Evolutionary conservation across 2,113 vertebrate genomes (phyloP), one percentile per base, ranked within the genome.

Genomic region (Elgaria multicarinata): DNA sequence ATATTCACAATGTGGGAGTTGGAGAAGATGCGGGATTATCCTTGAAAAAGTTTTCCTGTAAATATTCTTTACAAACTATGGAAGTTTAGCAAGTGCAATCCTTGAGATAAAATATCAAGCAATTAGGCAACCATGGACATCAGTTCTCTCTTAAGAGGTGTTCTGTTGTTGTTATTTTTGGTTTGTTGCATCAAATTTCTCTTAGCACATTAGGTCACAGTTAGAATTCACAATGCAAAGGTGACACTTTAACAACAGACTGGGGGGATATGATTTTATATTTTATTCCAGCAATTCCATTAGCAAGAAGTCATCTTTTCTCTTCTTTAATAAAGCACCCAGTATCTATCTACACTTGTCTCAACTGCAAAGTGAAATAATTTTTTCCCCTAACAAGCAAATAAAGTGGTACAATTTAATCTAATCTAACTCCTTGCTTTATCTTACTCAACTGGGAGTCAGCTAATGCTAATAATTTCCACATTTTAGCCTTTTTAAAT

Each of bases 361-460:
- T 78, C 77, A 39, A 44, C 77, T 87, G 20, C 28, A 88, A 88
- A 16, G 28, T 50, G 87, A 92, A 88, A 83, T 71, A 93, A 88
- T 91, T 86, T 39, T n/a, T 83, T 72, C 89, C n/a, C 33, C 13
- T 79, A 90, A 72, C 9, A 89, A 84, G 55, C 90, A 94, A 94
- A 55, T 67, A 20, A 87, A 76, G 4, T 22, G 3, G 42, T 88
- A 89, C 4, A 75, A 75, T 90, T 92, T 90, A 94, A 92, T 91
- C 87, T 90, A 80, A 33, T 78, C 28, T 86, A 87, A 85, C 83
- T 85, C 74, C 89, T 28, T 87, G 16, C 14, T 90, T 87, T 94
- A 80, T 1, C 5, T 92, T 87, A 9, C 46, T 93, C 39, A 90
- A 33, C 0, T 69, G 46, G 9, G 50, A 55, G 3, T 72, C 39